phyloP scores from a whole-genome alignment of 1,140 invertebrate species.

The Drosophila micromelanica region DNA sequence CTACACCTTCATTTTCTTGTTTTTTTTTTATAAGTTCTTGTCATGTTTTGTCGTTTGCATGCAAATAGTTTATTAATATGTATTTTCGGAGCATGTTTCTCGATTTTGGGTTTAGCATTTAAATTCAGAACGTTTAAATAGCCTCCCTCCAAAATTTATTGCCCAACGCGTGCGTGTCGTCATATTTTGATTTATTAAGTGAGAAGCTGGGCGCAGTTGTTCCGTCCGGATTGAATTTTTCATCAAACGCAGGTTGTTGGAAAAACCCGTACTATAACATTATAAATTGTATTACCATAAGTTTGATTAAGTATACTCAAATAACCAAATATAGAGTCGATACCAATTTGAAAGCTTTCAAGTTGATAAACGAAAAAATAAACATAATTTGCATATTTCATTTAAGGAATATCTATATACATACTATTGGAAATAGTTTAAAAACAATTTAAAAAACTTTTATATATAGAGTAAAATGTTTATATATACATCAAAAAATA shows the following conservation, averaged over 20 bases:
- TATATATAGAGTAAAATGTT: too few relatives aligned
- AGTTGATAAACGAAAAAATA: too few relatives aligned
- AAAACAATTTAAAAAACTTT: not conserved
- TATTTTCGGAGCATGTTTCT: conserved; percentile 15
- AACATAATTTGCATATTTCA: not conserved
- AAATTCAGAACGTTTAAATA: conserved; percentile 39
- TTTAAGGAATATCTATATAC: not conserved
- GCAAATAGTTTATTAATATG: conserved; percentile 45
- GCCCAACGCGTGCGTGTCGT: conserved; percentile 63
- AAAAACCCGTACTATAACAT: not conserved
- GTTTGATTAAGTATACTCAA: too few relatives aligned
- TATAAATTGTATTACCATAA: not conserved
- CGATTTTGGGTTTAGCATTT: conserved; percentile 33
- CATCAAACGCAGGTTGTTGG: conserved; percentile 9
- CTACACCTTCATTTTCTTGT: conserved; percentile 5
- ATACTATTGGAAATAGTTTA: too few relatives aligned
- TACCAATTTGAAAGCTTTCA: too few relatives aligned
- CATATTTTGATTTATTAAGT: conserved; percentile 61
- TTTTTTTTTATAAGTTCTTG: conserved; percentile 18
- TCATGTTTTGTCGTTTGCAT: conserved; percentile 19
- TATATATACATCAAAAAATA: too few relatives aligned
- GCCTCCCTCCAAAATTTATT: conserved; percentile 32
- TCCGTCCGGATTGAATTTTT: conserved; percentile 19
- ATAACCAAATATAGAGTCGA: not conserved
- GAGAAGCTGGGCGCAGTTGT: conserved; percentile 50